Base-by-base conservation (phyloP, 2,797 vertebrate genomes). In the Brachymystax lenok region DNA sequence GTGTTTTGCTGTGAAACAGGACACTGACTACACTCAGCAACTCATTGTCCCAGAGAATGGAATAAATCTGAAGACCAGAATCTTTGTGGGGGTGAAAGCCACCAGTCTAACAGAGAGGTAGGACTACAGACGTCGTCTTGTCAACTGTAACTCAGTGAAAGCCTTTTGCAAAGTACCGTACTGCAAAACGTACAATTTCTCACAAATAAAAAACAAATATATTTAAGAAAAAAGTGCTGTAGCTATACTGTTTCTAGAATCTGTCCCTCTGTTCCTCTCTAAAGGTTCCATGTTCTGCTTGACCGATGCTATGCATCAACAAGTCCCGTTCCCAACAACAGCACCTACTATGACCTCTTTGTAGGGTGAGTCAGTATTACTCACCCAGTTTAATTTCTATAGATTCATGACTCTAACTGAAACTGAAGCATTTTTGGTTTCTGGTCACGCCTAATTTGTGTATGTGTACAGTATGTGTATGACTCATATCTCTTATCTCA, bases 11-110 rank as follows among this genome's bases (percentile, higher is more conserved):
- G n/a, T 76, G 19, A 7, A 71, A 86, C 77, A 95, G 94, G 88
- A 89, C 75, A 0, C 7, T 0, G 0, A 0, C 0, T 92, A 88
- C 75, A 0, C 0, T 40, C 1, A 50, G 0, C 0, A 17, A 0
- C 82, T 95, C 10, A 8, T 5, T 1, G 80, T 95, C 19, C 95
- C 95, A 40, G 0, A 30, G 4, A 71, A 71, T 0, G 95, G 95
- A 69, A 80, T 95, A 21, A 82, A 84, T 61, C 75, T 94, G 73
- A 95, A 95, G 84, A 93, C 91, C 50, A 91, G 89, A 69, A 91
- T 95, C 79, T 94, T 91, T 79, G 95, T 95, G 56, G 77, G 69
- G 50, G 91, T 95, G n/a, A 80, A 78, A 51, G 94, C 93, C 7
- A 90, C 79, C 28, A 93, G 94, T 83, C 89, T 95, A 19, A 93